Evolutionary conservation across 2,113 vertebrate species (phyloP).

Genomic region (Neoarius graeffei): DNA sequence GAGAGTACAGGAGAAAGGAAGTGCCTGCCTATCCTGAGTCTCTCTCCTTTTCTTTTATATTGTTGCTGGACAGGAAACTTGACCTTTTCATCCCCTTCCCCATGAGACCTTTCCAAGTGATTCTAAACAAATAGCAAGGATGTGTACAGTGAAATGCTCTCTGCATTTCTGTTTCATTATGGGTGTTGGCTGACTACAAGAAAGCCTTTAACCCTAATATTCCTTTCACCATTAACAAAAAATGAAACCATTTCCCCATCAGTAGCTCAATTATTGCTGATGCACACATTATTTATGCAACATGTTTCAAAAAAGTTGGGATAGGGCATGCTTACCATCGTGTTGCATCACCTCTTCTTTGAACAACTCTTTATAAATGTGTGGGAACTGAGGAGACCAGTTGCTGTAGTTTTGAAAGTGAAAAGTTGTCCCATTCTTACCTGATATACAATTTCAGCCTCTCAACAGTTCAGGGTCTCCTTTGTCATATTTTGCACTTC

Average conservation of each 20-base stretch:
- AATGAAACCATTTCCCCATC: neutral
- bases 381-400: no score
- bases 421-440: no score
- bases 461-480: no score
- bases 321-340: no score
- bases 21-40: slow-evolving; percentile 49
- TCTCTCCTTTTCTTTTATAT: slow-evolving; percentile 40
- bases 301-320: neutral
- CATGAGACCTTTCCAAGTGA: neutral
- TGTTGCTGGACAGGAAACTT: slow-evolving; percentile 37
- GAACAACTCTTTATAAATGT: no score
- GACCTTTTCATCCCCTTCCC: slow-evolving; percentile 16
- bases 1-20: slow-evolving; percentile 34
- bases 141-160: slow-evolving; percentile 9
- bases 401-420: no score
- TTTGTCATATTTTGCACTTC: no score
- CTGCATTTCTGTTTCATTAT: slow-evolving; percentile 1
- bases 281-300: neutral
- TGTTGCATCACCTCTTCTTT: no score
- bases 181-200: neutral
- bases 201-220: neutral
- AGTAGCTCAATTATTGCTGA: neutral
- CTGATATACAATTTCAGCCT: no score
- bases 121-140: slow-evolving; percentile 42
- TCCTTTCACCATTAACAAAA: neutral